Conservation (phyloP, 2,888 invertebrate genomes). For the Chorisops tibialis region DNA sequence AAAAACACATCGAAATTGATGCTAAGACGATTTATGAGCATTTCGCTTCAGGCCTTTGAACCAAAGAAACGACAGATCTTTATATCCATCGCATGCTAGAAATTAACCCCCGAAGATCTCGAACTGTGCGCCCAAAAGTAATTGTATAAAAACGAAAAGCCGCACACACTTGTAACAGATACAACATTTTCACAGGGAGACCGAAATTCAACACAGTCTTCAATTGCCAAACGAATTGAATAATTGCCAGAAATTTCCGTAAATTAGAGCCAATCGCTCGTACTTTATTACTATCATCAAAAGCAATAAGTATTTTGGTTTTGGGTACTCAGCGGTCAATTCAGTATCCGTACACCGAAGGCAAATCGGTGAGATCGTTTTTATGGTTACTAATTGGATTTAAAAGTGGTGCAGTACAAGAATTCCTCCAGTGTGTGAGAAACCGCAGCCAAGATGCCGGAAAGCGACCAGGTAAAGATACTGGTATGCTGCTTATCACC, state of each 20-base stretch:
- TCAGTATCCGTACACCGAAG: neutral
- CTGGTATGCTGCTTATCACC: too few species aligned
- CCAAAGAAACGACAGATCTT: neutral
- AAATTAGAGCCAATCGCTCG: conserved; percentile 18
- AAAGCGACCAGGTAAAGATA: too few species aligned
- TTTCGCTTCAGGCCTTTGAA: neutral
- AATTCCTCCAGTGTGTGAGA: neutral
- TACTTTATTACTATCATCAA: conserved; percentile 20
- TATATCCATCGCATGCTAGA: conserved; percentile 9
- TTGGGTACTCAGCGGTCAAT: neutral
- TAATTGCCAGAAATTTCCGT: conserved; percentile 19
- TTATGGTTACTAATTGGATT: conserved; percentile 21
- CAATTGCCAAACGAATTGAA: conserved; percentile 18
- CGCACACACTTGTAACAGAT: neutral
- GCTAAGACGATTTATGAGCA: too few species aligned
- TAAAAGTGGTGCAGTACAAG: conserved; percentile 18
- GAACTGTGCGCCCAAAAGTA: neutral
- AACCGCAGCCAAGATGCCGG: too few species aligned
- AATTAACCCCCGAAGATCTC: neutral
- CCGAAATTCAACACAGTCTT: conserved; percentile 15
- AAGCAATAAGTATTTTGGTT: conserved; percentile 8
- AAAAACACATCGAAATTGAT: too few species aligned
- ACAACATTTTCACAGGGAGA: neutral
- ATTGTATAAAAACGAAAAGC: neutral
- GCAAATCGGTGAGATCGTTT: conserved; percentile 2